Percentiles rank a stretch among this genome's conserved stretches.
phyloP scores from a whole-genome alignment of 2,888 invertebrate species.

The Agrilus biguttatus region DNA sequence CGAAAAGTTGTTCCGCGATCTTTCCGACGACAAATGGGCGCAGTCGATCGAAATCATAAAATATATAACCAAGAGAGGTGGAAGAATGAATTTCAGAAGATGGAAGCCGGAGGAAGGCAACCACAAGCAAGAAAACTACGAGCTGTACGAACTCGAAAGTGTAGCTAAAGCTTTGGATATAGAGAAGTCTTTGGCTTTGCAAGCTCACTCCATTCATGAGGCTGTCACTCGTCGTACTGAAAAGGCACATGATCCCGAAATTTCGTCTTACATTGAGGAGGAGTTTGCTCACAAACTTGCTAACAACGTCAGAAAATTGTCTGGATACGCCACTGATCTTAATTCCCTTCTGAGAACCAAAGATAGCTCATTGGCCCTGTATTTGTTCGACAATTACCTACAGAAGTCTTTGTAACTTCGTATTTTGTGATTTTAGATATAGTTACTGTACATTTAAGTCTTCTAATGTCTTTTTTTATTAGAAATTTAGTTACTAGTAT shows the following conservation, averaged over 20 bases:
- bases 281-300: conserved; percentile 58
- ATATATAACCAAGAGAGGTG: conserved; percentile 60
- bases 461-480: too few relatives aligned
- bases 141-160: conserved; percentile 53
- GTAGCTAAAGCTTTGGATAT: conserved; percentile 61
- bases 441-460: too few relatives aligned
- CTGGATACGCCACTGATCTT: conserved; percentile 62
- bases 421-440: too few relatives aligned
- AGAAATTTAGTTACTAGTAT: too few relatives aligned
- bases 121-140: conserved; percentile 32
- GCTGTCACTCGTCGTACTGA: conserved; percentile 42
- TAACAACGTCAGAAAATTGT: conserved; percentile 48
- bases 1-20: conserved; percentile 53
- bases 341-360: conserved; percentile 44
- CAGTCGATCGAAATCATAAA: conserved; percentile 63
- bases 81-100: conserved; percentile 39
- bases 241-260: conserved; percentile 50
- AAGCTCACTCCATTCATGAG: conserved; percentile 53
- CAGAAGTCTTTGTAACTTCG: conserved; percentile 15
- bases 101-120: conserved; percentile 24
- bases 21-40: conserved; percentile 63
- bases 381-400: conserved; percentile 59
- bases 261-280: conserved; percentile 63
- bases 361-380: conserved; percentile 52
- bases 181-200: conserved; percentile 54